A percentile compares a stretch with the other conserved stretches of the same genome.
These are phyloP conservation scores for Tetragnatha montana DNA, from an alignment of 2,888 invertebrate genomes.

Conservation along the genomic window DNA sequence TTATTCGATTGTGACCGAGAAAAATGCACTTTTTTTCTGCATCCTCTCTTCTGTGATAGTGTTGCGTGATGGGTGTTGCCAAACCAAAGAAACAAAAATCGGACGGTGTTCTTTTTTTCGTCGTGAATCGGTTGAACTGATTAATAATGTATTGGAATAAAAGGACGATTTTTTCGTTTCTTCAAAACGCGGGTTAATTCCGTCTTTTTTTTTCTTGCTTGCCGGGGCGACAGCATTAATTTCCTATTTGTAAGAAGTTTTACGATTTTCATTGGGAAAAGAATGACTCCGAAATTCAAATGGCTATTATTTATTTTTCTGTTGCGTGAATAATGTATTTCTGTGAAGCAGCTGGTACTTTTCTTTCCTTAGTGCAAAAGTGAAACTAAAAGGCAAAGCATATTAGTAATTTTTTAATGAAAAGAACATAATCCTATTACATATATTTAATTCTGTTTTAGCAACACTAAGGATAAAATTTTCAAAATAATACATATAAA, in stretches of 20 bases:
- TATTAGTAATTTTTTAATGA: too few relatives aligned
- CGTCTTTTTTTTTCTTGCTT: neutral
- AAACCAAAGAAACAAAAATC: constrained; percentile 12
- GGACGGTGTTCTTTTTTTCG: neutral
- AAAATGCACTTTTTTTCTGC: constrained; percentile 4
- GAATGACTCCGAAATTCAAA: neutral
- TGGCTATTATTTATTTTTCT: neutral
- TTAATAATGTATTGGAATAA: constrained; percentile 31
- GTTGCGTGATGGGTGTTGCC: neutral
- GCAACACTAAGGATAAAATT: too few relatives aligned
- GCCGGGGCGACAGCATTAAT: constrained; percentile 30
- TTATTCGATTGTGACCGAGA: constrained; percentile 6
- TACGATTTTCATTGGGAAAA: constrained; percentile 16
- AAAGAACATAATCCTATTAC: too few relatives aligned
- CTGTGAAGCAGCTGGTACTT: too few relatives aligned
- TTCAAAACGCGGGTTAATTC: constrained; percentile 11
- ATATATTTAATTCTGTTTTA: too few relatives aligned
- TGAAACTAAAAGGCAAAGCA: too few relatives aligned
- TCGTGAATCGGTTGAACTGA: constrained; percentile 24
- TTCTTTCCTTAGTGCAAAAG: too few relatives aligned
- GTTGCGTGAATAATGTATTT: too few relatives aligned
- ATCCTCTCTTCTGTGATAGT: neutral
- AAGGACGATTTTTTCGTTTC: neutral
- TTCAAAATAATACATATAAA: too few relatives aligned
- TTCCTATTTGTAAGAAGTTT: constrained; percentile 13